These are phyloP conservation scores for Synergus itoensis DNA, from an alignment of 2,888 invertebrate species.

Conservation along the genomic window DNA sequence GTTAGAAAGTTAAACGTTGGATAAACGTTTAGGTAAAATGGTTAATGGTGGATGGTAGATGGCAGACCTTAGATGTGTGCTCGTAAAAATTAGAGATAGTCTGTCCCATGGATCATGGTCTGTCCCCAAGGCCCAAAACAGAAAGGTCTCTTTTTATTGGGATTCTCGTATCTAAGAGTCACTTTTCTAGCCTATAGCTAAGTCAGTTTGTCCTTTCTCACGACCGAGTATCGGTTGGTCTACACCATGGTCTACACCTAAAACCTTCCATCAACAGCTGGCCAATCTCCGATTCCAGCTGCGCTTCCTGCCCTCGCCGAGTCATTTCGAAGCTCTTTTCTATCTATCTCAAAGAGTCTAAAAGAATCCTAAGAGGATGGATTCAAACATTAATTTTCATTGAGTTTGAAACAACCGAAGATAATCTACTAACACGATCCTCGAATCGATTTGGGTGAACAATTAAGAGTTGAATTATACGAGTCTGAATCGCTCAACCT, in stretches of 20 bases:
- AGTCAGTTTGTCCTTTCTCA: slow-evolving; percentile 69
- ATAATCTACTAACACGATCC: background rate
- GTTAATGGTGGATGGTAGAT: background rate
- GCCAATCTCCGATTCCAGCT: slow-evolving; percentile 72
- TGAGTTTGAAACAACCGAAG: background rate
- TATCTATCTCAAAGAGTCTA: slow-evolving; percentile 24
- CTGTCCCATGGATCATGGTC: background rate
- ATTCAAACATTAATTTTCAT: slow-evolving; percentile 6
- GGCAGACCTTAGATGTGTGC: background rate
- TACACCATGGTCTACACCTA: slow-evolving; percentile 62
- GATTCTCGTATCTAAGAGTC: slow-evolving; percentile 54
- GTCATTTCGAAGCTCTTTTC: slow-evolving; percentile 59
- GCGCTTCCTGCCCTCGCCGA: slow-evolving; percentile 68
- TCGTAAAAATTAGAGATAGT: background rate
- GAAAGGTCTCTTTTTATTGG: slow-evolving; percentile 30
- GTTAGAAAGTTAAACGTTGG: background rate
- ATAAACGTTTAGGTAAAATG: background rate
- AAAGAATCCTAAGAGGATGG: background rate
- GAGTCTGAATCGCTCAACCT: too few relatives aligned
- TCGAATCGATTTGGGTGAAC: background rate
- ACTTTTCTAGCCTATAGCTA: slow-evolving; percentile 51
- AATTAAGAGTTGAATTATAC: too few relatives aligned
- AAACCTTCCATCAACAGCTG: slow-evolving; percentile 73
- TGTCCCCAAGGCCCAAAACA: slow-evolving; percentile 21
- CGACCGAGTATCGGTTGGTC: slow-evolving; percentile 58